phyloP scores from a whole-genome alignment of 2,888 invertebrate species.

The Lacanobia oleracea region DNA sequence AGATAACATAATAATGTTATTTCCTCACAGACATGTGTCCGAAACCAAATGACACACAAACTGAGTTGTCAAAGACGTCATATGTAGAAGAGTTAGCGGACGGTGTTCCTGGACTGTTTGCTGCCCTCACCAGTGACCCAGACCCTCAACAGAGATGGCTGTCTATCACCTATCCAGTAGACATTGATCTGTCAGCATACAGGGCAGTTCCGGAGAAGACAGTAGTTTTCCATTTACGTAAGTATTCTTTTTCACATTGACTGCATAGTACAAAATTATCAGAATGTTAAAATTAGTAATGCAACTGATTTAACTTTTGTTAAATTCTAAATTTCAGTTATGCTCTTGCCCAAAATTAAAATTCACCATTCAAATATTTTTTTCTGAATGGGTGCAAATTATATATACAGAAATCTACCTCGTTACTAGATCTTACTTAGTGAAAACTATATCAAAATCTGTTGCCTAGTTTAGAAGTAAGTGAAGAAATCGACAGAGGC shows the following conservation, averaged over 20 bases:
- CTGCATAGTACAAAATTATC: no score
- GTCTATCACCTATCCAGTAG: slow-evolving; percentile 95
- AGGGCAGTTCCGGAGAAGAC: slow-evolving; percentile 93
- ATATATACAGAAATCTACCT: no score
- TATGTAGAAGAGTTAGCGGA: slow-evolving; percentile 96
- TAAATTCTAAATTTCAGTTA: not conserved
- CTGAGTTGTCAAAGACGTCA: slow-evolving; percentile 93
- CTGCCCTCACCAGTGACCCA: slow-evolving; percentile 94
- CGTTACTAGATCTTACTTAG: no score
- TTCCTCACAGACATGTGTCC: slow-evolving; percentile 95
- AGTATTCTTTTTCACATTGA: slow-evolving; percentile 75
- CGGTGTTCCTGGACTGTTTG: slow-evolving; percentile 95
- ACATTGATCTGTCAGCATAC: slow-evolving; percentile 92
- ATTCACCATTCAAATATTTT: not conserved
- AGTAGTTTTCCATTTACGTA: slow-evolving; percentile 93
- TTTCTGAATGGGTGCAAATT: no score
- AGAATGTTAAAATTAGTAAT: not conserved
- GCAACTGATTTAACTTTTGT: not conserved
- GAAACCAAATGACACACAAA: slow-evolving; percentile 94
- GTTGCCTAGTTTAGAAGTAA: no score
- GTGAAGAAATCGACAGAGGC: no score
- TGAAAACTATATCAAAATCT: no score
- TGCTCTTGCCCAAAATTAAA: not conserved
- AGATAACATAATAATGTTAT: slow-evolving; percentile 16
- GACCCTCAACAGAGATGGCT: slow-evolving; percentile 95